Evolutionary conservation across 2,888 invertebrate genomes (phyloP).

Genomic region (Acanthosepion lycidas): DNA sequence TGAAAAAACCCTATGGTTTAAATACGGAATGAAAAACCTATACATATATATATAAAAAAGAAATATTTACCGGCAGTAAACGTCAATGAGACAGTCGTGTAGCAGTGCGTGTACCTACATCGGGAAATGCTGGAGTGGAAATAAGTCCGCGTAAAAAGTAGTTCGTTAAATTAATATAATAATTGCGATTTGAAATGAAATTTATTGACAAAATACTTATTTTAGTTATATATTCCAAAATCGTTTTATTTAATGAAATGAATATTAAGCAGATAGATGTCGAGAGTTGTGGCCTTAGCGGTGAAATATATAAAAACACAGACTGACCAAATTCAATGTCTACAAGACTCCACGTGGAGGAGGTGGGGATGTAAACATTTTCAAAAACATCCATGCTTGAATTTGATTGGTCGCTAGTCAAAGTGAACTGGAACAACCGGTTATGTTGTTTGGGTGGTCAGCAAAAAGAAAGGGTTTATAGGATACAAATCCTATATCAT

Average conservation of each 20-base stretch:
- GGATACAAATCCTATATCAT: no score
- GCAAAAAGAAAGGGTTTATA: no score
- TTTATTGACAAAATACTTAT: not conserved
- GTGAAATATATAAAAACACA: not conserved
- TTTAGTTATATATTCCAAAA: not conserved
- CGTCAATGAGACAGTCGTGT: not conserved
- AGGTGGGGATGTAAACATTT: constrained; percentile 13
- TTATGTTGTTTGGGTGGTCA: not conserved
- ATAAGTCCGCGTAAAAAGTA: not conserved
- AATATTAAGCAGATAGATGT: not conserved
- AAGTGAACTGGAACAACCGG: not conserved
- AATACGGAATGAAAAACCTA: not conserved
- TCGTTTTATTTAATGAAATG: not conserved
- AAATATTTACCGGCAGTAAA: not conserved
- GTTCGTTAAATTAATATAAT: not conserved
- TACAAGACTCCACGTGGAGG: not conserved
- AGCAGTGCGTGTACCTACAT: not conserved
- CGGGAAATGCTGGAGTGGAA: not conserved
- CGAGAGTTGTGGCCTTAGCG: not conserved
- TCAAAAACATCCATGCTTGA: not conserved
- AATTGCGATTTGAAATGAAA: not conserved
- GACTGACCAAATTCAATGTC: not conserved
- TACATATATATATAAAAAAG: not conserved
- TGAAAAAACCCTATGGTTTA: no score
- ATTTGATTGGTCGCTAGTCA: not conserved